phyloP scores from a whole-genome alignment of 1,140 invertebrate species.

The Bombus terrestris region DNA sequence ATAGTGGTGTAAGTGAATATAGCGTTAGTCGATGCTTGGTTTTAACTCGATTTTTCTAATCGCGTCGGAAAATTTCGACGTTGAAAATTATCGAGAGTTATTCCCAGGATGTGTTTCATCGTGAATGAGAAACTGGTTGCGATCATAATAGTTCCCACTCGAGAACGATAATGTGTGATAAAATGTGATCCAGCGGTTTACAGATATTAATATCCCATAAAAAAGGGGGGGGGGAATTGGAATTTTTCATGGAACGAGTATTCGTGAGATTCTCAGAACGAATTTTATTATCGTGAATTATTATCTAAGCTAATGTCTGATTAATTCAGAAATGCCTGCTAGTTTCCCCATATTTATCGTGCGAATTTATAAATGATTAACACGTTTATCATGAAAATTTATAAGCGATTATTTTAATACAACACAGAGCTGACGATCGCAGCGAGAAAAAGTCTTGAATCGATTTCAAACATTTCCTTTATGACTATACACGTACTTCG shows the following conservation, averaged over 20 bases:
- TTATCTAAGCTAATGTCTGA: neutral
- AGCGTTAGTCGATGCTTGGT: too few relatives aligned
- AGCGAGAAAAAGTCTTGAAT: too few relatives aligned
- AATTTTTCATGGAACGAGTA: neutral
- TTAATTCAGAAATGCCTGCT: neutral
- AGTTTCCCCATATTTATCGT: neutral
- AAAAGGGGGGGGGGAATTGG: neutral
- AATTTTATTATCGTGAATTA: neutral
- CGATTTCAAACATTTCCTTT: too few relatives aligned
- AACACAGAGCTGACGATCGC: too few relatives aligned
- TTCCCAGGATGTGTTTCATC: neutral
- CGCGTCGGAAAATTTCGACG: neutral
- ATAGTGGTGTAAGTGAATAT: too few relatives aligned
- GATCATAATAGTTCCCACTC: neutral
- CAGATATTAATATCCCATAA: too few relatives aligned
- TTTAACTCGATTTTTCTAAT: neutral
- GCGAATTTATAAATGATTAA: neutral
- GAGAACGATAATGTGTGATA: neutral
- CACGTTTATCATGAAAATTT: neutral
- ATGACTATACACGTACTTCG: too few relatives aligned
- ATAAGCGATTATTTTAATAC: neutral
- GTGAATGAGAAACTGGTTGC: neutral
- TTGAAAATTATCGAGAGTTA: neutral
- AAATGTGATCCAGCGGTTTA: neutral
- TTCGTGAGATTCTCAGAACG: neutral